Conservation (phyloP, 2,797 vertebrate genomes). For the Peromyscus nudipes region DNA sequence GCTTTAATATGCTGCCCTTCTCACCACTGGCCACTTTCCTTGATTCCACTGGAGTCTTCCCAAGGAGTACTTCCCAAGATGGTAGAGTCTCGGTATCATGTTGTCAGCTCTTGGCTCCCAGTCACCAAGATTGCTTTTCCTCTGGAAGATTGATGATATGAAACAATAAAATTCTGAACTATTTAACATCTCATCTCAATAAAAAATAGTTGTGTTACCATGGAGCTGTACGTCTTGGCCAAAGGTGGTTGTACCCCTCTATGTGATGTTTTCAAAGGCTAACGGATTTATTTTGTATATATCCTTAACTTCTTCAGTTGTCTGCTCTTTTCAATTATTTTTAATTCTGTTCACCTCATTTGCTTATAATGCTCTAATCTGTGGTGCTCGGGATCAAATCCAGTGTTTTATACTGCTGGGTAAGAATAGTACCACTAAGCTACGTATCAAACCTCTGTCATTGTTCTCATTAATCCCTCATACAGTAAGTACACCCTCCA, state of each 20-base stretch:
- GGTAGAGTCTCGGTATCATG: background rate
- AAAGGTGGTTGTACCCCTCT: background rate
- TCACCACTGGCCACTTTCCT: background rate
- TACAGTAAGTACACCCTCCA: background rate
- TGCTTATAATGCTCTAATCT: background rate
- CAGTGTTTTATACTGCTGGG: background rate
- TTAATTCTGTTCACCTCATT: constrained; percentile 38
- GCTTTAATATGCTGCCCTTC: background rate
- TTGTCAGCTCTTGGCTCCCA: constrained; percentile 8
- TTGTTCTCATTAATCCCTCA: background rate
- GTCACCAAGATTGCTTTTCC: background rate
- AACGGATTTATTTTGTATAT: background rate
- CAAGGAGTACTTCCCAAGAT: constrained; percentile 15
- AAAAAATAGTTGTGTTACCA: constrained; percentile 4
- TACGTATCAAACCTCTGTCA: background rate
- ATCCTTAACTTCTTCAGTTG: constrained; percentile 25
- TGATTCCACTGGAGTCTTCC: constrained; percentile 17
- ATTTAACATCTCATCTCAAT: constrained; percentile 14
- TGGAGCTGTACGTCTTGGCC: background rate
- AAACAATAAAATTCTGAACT: constrained; percentile 39
- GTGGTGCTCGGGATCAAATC: background rate
- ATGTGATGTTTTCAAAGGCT: constrained; percentile 28
- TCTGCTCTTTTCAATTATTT: constrained; percentile 61
- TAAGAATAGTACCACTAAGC: background rate
- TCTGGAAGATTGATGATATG: constrained; percentile 25